A percentile compares a stretch with the other conserved stretches of the same genome.
These are phyloP conservation scores for Bombus waltoni DNA, from an alignment of 1,140 invertebrate species.

Conservation along the genomic window DNA sequence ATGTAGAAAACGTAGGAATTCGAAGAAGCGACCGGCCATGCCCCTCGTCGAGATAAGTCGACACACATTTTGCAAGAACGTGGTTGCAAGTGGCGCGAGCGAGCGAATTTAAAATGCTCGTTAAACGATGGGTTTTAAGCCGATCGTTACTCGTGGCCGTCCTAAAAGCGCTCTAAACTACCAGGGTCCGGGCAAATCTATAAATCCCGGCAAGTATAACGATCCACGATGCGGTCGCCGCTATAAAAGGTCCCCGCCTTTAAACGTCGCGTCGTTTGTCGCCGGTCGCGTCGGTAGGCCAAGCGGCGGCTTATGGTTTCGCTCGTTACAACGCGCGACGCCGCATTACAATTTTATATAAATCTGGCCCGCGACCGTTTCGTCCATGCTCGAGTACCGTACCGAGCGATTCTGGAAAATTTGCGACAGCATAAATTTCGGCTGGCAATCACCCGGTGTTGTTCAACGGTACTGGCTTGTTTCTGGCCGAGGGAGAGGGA, in stretches of 20 bases:
- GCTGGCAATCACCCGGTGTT: constrained; percentile 41
- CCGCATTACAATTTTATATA: constrained; percentile 70
- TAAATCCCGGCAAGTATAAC: constrained; percentile 69
- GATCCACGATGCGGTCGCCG: constrained; percentile 60
- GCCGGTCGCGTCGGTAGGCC: constrained; percentile 43
- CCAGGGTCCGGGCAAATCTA: constrained; percentile 62
- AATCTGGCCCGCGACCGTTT: constrained; percentile 65
- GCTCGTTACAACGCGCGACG: constrained; percentile 63
- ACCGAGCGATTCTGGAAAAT: constrained; percentile 69
- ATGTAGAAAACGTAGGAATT: neutral
- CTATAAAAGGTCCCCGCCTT: constrained; percentile 66
- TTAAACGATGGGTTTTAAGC: constrained; percentile 67
- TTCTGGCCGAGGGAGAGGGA: no score
- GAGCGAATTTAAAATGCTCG: constrained; percentile 68
- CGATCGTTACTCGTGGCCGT: constrained; percentile 59
- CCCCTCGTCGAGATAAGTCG: constrained; percentile 25
- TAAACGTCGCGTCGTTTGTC: constrained; percentile 45
- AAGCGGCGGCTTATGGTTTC: constrained; percentile 52
- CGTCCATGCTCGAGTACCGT: constrained; percentile 47
- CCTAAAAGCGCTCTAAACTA: constrained; percentile 66
- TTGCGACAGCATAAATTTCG: constrained; percentile 74
- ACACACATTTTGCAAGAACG: constrained; percentile 37
- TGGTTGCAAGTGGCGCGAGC: constrained; percentile 29
- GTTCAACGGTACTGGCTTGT: no score
- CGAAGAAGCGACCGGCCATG: neutral